Conservation (phyloP, 2,888 invertebrate genomes). For the Hirtodrosophila trivittata region DNA sequence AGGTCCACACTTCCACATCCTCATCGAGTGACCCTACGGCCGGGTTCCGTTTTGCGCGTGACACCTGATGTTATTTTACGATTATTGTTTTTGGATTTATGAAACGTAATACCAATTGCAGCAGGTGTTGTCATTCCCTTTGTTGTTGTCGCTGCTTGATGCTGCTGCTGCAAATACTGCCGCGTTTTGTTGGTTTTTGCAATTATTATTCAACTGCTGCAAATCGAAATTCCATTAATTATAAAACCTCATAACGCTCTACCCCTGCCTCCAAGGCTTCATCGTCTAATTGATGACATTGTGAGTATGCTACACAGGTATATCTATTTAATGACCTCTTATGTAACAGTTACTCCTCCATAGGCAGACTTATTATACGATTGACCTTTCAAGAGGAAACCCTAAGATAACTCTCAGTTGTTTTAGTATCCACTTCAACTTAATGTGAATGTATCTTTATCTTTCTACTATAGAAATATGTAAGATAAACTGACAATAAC, state of each 20-base stretch:
- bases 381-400: too few relatives aligned
- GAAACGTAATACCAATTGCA: conserved; percentile 72
- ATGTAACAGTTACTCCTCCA: conserved; percentile 1
- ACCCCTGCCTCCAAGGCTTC: conserved; percentile 20
- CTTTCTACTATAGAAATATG: too few relatives aligned
- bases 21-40: background rate
- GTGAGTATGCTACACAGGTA: background rate
- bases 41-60: conserved; percentile 58
- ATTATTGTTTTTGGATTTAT: conserved; percentile 79
- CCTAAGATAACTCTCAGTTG: too few relatives aligned
- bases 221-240: conserved; percentile 54
- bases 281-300: conserved; percentile 41
- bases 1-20: conserved; percentile 4
- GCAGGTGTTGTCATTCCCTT: conserved; percentile 36
- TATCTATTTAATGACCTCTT: background rate
- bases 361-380: too few relatives aligned
- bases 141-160: conserved; percentile 16
- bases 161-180: background rate
- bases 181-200: background rate
- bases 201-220: conserved; percentile 48
- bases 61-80: conserved; percentile 79
- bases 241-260: conserved; percentile 44
- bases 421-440: too few relatives aligned
- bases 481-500: too few relatives aligned
- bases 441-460: too few relatives aligned